Conservation (phyloP, 2,888 invertebrate genomes). For the Acrobasis suavella region DNA sequence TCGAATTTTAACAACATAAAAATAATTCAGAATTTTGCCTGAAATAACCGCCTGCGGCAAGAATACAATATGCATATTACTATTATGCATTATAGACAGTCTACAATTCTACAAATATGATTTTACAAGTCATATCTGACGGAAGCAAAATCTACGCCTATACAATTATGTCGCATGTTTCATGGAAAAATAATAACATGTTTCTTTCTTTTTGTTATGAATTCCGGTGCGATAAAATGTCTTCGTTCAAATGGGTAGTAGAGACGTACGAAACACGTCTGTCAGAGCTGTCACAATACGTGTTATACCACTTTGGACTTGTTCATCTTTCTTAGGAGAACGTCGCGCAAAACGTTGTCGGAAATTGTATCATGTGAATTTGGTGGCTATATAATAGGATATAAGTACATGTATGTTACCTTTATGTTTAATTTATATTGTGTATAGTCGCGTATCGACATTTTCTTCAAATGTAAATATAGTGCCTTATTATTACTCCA, state of each 20-base stretch:
- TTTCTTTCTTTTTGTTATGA: background rate
- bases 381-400: background rate
- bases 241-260: background rate
- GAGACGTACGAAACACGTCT: conserved; percentile 19
- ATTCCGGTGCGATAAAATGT: conserved; percentile 7
- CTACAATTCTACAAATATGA: too few species aligned
- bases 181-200: background rate
- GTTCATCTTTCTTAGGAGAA: conserved; percentile 15
- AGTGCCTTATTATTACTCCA: background rate
- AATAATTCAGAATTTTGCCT: too few species aligned
- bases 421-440: too few species aligned
- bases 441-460: background rate
- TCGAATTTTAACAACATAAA: too few species aligned
- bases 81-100: too few species aligned
- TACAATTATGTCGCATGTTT: background rate
- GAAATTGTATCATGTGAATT: conserved; percentile 8
- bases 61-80: too few species aligned
- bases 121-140: too few species aligned
- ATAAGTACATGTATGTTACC: too few species aligned
- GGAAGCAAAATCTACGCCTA: background rate
- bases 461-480: background rate
- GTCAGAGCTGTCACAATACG: conserved; percentile 30
- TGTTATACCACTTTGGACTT: conserved; percentile 15
- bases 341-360: conserved; percentile 2
- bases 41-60: too few species aligned